Evolutionary conservation across 1,140 invertebrate species (phyloP).

Genomic region (Hydropsyche tenuis): DNA sequence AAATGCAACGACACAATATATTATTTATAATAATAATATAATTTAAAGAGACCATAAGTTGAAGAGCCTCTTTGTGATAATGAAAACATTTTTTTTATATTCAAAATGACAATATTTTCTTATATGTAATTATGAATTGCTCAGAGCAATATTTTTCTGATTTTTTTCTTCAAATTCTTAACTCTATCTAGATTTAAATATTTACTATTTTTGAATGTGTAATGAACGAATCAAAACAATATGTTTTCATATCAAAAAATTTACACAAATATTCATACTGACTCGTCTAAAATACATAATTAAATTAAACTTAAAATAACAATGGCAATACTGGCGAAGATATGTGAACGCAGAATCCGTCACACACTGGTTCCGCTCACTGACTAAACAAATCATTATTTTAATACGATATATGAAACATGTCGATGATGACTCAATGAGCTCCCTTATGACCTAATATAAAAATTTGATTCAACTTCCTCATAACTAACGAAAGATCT

Average conservation of each 20-base stretch:
- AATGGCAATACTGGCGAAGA: conserved; percentile 51
- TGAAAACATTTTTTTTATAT: not conserved
- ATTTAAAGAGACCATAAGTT: conserved; percentile 10
- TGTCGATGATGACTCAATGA: conserved; percentile 10
- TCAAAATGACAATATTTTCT: too few relatives aligned
- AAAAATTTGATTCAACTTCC: conserved; percentile 22
- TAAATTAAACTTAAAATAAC: conserved; percentile 47
- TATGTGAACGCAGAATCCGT: conserved; percentile 45
- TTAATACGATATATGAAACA: not conserved
- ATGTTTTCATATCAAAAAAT: not conserved
- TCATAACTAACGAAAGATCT: conserved; percentile 8
- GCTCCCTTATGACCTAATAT: not conserved
- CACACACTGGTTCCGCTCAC: conserved; percentile 42
- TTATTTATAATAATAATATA: conserved; percentile 8
- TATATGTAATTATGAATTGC: too few relatives aligned
- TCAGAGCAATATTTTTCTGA: too few relatives aligned
- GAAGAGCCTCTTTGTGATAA: conserved; percentile 11
- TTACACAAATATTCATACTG: not conserved
- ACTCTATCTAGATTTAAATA: too few relatives aligned
- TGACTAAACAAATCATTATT: conserved; percentile 32
- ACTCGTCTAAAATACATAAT: conserved; percentile 23
- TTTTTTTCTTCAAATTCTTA: too few relatives aligned
- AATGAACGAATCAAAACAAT: not conserved
- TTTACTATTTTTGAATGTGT: too few relatives aligned
- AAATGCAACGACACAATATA: conserved; percentile 17